Base-by-base conservation (phyloP, 2,888 invertebrate species). In the Drosophila phalerata region DNA sequence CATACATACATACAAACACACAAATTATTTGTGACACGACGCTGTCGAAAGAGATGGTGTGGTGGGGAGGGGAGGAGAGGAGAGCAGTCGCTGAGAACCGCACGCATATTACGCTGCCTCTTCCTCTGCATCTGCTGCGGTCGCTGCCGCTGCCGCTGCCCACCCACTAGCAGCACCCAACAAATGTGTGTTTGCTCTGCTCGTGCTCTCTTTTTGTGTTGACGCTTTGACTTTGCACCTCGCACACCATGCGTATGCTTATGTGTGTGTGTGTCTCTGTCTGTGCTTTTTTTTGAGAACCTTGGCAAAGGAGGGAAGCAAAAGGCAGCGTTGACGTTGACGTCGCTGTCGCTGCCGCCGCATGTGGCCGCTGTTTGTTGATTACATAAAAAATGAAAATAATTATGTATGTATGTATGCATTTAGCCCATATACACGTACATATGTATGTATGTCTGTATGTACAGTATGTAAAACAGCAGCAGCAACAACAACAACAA, bases 351-450 rank as follows among this genome's bases (percentile, higher is more conserved):
- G 49, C 77, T 79, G 78, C 79, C 60, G 49, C 77, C 82, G 78
- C 79, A 79, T 79, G 79, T 79, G 82, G 75, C 62, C 64, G 81
- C 69, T 72, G 85, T 76, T 87, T 89, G 89, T 81, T 81, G 89
- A 84, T 84, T 84, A 84, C 83, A 84, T 89, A 84, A 84, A 77
- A 81, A 81, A 77, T 80, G 48, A 80, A 76, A 76, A 77, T 81
- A 81, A 77, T 77, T 62, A 81, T 76, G 61, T 68, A 64, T 64
- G 64, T 64, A 64, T 64, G 40, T 61, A 76, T 70, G 60, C 51
- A 80, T 76, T 43, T 60, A 74, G 76, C 69, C 32, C 55, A 60
- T 42, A 51, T 47, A 22, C 22, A 22, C 22, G 22, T 22, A 22
- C 22, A 53, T 38, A 47, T 6, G 10, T 58, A 58, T 38, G 22